Evolutionary conservation across 2,797 vertebrate species (phyloP), one percentile per base, ranked within the genome.

Genomic region (Sebastes elongatus): DNA sequence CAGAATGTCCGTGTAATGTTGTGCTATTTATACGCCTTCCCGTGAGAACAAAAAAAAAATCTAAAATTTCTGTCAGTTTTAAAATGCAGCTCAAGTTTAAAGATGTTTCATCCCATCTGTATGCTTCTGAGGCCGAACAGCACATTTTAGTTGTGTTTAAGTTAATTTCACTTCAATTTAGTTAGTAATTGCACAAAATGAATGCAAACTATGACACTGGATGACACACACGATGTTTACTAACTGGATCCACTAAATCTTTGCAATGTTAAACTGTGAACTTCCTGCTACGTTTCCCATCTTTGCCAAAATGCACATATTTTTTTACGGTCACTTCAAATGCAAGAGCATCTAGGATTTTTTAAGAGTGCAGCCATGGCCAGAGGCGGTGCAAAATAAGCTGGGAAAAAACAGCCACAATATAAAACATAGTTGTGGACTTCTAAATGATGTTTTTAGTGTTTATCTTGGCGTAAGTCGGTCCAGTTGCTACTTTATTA

Each of bases 401-500:
- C 74, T 68, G 75, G 68, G 64, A 7, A 63, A 80, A 82, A 70
- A 78, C 42, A n/a, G 55, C 80, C 86, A 69, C 53, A 32, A 53
- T 75, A 82, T 90, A 83, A 92, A 91, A 82, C 86, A 82, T 82
- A 86, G 82, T 75, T 89, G 88, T 61, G 83, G 87, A 93, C 78
- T 82, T 88, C 78, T 87, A 90, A 92, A 88, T 91, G 75, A 90
- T 92, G 88, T 90, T 90, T 89, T 85, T 88, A 81, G 79, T 90
- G 91, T 94, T 93, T 93, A 70, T 85, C 53, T 92, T 93, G 91
- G 91, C 84, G 16, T 74, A 65, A 83, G 46, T 61, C 61, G 3
- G 66, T 74, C 65, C 78, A 88, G 90, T 90, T 65, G 20, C 78
- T 83, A 65, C 88, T 87, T 91, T 92, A 92, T 93, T 93, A 91